Evolutionary conservation across 2,888 invertebrate species (phyloP), one percentile per base, ranked within the genome.

Genomic region (Lomographa bimaculata): DNA sequence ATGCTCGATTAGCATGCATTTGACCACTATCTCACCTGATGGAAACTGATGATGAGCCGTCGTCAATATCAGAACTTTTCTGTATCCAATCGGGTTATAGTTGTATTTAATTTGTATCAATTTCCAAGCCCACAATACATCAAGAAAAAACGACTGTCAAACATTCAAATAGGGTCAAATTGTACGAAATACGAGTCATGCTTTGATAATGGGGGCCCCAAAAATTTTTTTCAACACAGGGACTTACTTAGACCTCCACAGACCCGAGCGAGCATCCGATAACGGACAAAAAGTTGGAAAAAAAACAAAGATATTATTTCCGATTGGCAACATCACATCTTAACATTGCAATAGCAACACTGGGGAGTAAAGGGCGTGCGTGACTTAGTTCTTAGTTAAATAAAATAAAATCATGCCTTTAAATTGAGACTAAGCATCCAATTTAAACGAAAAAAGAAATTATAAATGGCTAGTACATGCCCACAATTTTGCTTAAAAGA

Each of bases 231-330:
- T 9, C 23, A 34, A 28, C 19, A 41, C 54, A 26, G 65, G 69
- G 68, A 89, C 89, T 89, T 89, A 89, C 89, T 89, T 63, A 89
- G 68, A 80, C 89, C 89, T 89, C 89, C 89, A 87, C 67, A 64
- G 64, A 86, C 72, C 71, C 86, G 87, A 73, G 79, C 79, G 75
- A 82, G 69, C 66, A 82, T 84, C 89, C 89, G 86, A 78, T 77
- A 68, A 71, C 85, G 87, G 87, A 89, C 89, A 86, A 86, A 81
- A 71, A 77, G 77, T 64, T 66, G 77, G 58, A 76, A 71, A 71
- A 67, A 73, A 77, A 76, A 81, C 69, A 82, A 77, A 83, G 79
- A 81, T 80, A 87, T 87, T 86, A 87, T 83, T 69, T 64, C 64
- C 59, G 56, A 65, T 49, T 64, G 57, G 57, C 54, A 64, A 67